These are phyloP conservation scores for Odontophorus gujanensis DNA, from an alignment of 2,113 vertebrate genomes.

Conservation along the genomic window DNA sequence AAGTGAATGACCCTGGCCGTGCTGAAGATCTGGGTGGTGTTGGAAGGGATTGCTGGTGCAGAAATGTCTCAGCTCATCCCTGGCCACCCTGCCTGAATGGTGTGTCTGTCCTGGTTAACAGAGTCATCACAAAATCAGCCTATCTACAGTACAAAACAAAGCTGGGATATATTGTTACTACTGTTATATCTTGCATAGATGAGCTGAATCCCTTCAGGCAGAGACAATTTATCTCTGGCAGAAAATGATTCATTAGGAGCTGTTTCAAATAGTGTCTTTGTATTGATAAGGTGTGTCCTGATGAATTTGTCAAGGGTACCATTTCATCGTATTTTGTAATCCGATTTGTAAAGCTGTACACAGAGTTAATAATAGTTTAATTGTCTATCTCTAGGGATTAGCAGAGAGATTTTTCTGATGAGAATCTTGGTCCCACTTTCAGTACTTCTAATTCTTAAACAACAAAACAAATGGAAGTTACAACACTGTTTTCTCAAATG, in stretches of 20 bases:
- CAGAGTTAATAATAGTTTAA: slow-evolving; percentile 41
- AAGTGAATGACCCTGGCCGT: not conserved
- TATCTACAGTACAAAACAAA: not conserved
- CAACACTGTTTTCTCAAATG: not conserved
- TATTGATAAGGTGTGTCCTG: slow-evolving; percentile 32
- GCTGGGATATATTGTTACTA: not conserved
- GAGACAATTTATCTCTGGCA: slow-evolving; percentile 19
- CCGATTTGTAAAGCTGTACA: not conserved
- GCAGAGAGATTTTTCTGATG: not conserved
- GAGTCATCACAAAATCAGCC: not conserved
- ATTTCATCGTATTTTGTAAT: slow-evolving; percentile 18
- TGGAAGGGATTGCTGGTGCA: not conserved
- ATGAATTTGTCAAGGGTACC: slow-evolving; percentile 15
- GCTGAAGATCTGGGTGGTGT: not conserved
- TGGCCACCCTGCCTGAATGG: not conserved
- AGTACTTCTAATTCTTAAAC: slow-evolving; percentile 14
- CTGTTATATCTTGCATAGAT: not conserved
- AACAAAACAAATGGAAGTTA: slow-evolving; percentile 8
- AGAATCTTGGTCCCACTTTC: slow-evolving; percentile 10
- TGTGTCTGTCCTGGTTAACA: not conserved
- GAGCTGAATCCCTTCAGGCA: slow-evolving; percentile 7
- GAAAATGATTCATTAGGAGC: slow-evolving; percentile 51
- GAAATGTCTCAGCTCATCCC: not conserved
- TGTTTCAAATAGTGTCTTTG: slow-evolving; percentile 4
- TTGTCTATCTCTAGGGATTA: not conserved